These are phyloP conservation scores for Oligia latruncula DNA, from an alignment of 2,888 invertebrate genomes.

Conservation along the genomic window DNA sequence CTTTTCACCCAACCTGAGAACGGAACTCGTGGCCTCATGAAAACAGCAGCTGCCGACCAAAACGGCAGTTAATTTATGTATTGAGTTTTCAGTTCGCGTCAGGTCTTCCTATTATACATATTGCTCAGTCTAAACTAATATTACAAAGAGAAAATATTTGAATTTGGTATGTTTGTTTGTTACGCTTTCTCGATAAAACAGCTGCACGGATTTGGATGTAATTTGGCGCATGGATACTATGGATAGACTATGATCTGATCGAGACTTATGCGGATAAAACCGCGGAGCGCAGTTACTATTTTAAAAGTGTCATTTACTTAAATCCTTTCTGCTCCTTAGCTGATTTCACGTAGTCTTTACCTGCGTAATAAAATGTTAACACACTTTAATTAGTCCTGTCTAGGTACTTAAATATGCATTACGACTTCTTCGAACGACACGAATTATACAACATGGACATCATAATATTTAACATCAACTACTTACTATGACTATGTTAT, in stretches of 20 bases:
- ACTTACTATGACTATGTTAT: background rate
- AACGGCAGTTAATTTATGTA: background rate
- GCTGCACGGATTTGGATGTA: too few relatives aligned
- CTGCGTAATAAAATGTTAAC: background rate
- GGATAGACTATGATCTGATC: too few relatives aligned
- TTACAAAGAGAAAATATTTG: too few relatives aligned
- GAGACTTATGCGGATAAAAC: too few relatives aligned
- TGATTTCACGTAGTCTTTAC: background rate
- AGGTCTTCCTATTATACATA: background rate
- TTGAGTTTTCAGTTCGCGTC: background rate
- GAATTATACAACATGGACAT: constrained; percentile 14
- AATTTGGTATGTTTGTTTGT: too few relatives aligned
- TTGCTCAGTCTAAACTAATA: background rate
- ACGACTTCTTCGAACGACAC: constrained; percentile 3
- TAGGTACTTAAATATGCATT: background rate
- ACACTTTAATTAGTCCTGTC: background rate
- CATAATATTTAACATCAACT: constrained; percentile 13
- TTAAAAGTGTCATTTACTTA: background rate
- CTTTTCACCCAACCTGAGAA: background rate
- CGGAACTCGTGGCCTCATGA: background rate
- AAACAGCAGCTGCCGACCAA: background rate
- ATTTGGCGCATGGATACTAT: too few relatives aligned
- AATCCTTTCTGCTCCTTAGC: background rate
- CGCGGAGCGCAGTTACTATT: background rate
- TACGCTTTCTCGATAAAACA: too few relatives aligned